Evolutionary conservation across 2,113 vertebrate species (phyloP).

Genomic region (cattle (Bos taurus)): DNA sequence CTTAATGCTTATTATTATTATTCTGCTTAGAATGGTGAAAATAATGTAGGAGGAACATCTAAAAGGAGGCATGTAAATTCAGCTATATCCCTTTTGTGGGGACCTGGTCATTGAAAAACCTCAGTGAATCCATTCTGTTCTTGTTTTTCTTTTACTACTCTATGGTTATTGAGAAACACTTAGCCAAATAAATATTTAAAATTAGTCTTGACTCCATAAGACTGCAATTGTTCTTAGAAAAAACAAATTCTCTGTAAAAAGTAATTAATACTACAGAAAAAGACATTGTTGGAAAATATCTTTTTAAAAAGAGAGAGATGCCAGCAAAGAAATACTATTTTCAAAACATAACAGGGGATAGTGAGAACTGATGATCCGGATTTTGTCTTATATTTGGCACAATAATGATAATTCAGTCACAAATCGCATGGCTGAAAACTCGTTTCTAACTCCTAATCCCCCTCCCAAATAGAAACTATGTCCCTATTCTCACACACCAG

Average conservation of each 20-base stretch:
- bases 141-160: constrained; percentile 11
- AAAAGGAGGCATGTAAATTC: neutral
- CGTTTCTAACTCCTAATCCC: neutral
- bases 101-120: neutral
- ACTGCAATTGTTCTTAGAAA: neutral
- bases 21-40: neutral
- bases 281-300: neutral
- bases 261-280: neutral
- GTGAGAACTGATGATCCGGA: neutral
- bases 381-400: neutral
- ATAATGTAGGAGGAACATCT: neutral
- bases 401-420: neutral
- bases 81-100: neutral
- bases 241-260: constrained; percentile 12
- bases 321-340: neutral
- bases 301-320: neutral
- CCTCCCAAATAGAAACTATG: neutral
- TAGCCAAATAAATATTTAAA: neutral
- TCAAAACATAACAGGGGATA: neutral
- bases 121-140: neutral
- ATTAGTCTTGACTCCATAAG: neutral
- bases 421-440: neutral
- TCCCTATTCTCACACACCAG: neutral
- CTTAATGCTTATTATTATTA: neutral
- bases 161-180: neutral